Evolutionary conservation across 1,140 invertebrate species (phyloP), one percentile per base, ranked within the genome.

Genomic region (Cotesia chilonis): DNA sequence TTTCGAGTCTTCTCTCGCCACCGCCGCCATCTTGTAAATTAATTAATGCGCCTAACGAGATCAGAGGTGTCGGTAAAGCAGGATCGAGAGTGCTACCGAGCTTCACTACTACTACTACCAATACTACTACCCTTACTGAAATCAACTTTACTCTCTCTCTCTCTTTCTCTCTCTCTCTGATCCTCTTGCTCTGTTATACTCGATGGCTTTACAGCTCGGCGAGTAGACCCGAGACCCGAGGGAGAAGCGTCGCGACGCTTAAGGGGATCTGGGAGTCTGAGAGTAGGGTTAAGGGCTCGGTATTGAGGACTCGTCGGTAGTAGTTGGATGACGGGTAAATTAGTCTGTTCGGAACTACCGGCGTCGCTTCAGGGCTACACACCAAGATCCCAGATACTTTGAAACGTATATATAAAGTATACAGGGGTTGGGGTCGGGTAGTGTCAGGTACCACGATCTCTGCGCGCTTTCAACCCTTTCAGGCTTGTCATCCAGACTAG

Each of bases 41-140:
- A 86, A 84, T 84, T 85, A 87, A 84, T 83, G 81, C 78, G 76
- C 74, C 77, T 85, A 85, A 85, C 83, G 81, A 85, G 83, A 85
- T 86, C 81, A 83, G 80, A 82, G 81, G 83, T 83, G 83, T 84
- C 81, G 82, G 77, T 81, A 81, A 79, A 75, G 77, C 78, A 79
- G 78, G 68, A 74, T 70, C 59, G 57, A 71, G 75, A 70, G 65
- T 66, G 74, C 41, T 10, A 10, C 6, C 41, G 41, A 47, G 41
- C 41, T 7, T 10, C 10, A 7, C 4, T 47, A 47, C 28, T 3
- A 28, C 41, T 47, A 7, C 4, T 47, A 47, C 28, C 1, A 28
- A 7, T 47, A 7, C 4, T 47, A 47, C 17, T 47, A 47, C 41
- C 41, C 41, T 7, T 47, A 47, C 41, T 47, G 6, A 47, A 47